Base-by-base conservation (phyloP, 1,140 invertebrate species). In the Cydia amplana region DNA sequence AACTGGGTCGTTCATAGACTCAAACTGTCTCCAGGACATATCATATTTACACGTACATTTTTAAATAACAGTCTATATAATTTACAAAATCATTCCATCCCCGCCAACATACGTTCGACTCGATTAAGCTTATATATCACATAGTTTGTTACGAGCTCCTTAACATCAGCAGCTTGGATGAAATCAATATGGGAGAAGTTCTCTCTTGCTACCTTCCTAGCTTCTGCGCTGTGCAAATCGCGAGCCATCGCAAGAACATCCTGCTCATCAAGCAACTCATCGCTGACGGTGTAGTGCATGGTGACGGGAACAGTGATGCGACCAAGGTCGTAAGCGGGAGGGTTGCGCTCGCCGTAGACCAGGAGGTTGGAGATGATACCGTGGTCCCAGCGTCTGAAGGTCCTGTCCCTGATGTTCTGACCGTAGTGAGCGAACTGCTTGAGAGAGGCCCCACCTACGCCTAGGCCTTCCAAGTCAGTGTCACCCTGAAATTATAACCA, bases 361-460 rank as follows among this genome's bases (percentile, higher is more conserved):
- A 49, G 18, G 7, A 83, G 20, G 75, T 91, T 91, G 1, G 18
- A 32, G 0, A 77, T 1, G 5, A 32, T 6, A 4, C 84, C 84
- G 43, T 85, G 85, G 64, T 90, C 76, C 83, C 82, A 91, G 36
- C 87, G 76, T 72, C 84, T 80, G 76, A 91, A 91, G 3, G 63
- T 6, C 75, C 75, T 86, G 74, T 88, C 85, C 74, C 82, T 77
- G 14, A 91, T 89, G 63, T 90, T 90, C 73, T 91, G 90, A 4
- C 90, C 90, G 40, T 82, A 91, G 72, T 90, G 89, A 0, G 89
- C 88, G 40, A 85, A 77, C 80, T 91, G 90, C 67, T 91, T 91
- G 2, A 91, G 23, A 2, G 90, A 77, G 18, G 85, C 84, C 0
- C 87, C 86, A 4, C 82, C 82, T 32, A 85, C 25, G 9, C 67